A percentile compares a stretch with the other conserved stretches of the same genome.
phyloP scores from a whole-genome alignment of 1,140 invertebrate genomes.

The Drosophila pseudoananassae region DNA sequence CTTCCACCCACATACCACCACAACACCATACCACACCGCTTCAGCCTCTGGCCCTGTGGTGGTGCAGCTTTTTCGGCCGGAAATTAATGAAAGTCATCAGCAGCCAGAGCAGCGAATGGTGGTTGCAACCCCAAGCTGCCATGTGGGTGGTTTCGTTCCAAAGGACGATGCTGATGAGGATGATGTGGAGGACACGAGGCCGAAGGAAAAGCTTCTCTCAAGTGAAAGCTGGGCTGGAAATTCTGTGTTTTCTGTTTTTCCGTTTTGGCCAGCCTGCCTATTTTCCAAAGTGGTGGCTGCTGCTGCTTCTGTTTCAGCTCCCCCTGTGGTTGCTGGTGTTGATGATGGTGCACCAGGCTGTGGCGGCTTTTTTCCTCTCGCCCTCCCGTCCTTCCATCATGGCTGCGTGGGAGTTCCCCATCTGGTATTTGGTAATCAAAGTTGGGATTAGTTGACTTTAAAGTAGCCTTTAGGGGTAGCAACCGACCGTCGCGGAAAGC shows the following conservation, averaged over 20 bases:
- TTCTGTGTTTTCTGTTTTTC: slow-evolving; percentile 20
- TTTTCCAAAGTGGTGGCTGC: slow-evolving; percentile 34
- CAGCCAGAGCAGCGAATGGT: slow-evolving; percentile 30
- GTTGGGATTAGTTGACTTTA: slow-evolving; percentile 56
- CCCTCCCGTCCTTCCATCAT: not conserved
- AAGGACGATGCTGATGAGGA: not conserved
- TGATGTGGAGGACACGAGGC: not conserved
- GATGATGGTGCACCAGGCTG: slow-evolving; percentile 48
- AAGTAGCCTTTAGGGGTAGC: slow-evolving; percentile 47
- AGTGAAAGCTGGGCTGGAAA: slow-evolving; percentile 51
- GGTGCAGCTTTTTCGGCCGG: slow-evolving; percentile 53
- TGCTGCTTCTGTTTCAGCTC: slow-evolving; percentile 3
- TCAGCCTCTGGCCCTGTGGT: slow-evolving; percentile 5
- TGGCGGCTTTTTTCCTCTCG: slow-evolving; percentile 1
- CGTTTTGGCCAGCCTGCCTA: not conserved
- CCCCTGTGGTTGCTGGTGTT: slow-evolving; percentile 29
- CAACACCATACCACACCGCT: not conserved
- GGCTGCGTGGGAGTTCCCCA: not conserved
- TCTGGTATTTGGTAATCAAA: slow-evolving; percentile 46
- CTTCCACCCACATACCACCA: not conserved
- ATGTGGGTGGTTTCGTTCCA: slow-evolving; percentile 24
- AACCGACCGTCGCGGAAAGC: slow-evolving; percentile 6
- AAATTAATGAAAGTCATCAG: slow-evolving; percentile 60
- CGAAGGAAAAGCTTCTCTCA: slow-evolving; percentile 37
- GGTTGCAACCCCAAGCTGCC: slow-evolving; percentile 47